Base-by-base conservation (phyloP, 2,888 invertebrate species). In the Diaperis boleti region DNA sequence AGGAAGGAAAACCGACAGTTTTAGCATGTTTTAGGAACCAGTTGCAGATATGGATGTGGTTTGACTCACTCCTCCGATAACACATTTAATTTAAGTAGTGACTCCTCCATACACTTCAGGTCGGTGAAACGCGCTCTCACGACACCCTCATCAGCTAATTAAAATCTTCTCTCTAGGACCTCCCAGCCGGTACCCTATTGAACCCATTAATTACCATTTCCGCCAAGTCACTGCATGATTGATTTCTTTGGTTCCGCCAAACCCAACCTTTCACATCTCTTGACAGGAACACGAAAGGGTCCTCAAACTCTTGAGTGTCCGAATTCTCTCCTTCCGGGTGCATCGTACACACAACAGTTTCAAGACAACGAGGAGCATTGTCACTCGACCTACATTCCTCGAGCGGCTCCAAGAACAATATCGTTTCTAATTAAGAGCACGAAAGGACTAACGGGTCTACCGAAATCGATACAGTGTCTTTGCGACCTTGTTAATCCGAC, bases 181-280 rank as follows among this genome's bases (percentile, higher is more conserved):
- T 26, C 29, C 29, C 44, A 44, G 18, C 39, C 11, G 44, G 11
- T 15, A 13, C 45, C 5, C 11, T 45, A 26, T 10, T 52, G 35
- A 20, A 39, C 39, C 20, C 14, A 11, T 47, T 52, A 39, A 52
- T 52, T 52, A 39, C 13, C 35, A 14, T 35, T 37, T 52, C 15
- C 20, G 52, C 35, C 39, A 22, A 52, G 52, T 52, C 52, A 52
- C 11, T 14, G 13, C 5, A 33, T 50, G 18, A 50, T 50, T 35
- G 50, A 31, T 35, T 50, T 29, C 35, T 50, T 35, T 8, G 10
- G 26, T 26, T 26, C n/a, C 26, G 6, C n/a, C 26, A 26, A 33
- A 33, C 5, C 33, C n/a, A n/a, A n/a, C n/a, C 33, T 33, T 33
- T 33, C 33, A 33, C 33, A 33, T 6, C 26, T 2, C 26, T 26